phyloP scores from a whole-genome alignment of 2,113 vertebrate genomes.

The Pomatorhinus ruficollis region DNA sequence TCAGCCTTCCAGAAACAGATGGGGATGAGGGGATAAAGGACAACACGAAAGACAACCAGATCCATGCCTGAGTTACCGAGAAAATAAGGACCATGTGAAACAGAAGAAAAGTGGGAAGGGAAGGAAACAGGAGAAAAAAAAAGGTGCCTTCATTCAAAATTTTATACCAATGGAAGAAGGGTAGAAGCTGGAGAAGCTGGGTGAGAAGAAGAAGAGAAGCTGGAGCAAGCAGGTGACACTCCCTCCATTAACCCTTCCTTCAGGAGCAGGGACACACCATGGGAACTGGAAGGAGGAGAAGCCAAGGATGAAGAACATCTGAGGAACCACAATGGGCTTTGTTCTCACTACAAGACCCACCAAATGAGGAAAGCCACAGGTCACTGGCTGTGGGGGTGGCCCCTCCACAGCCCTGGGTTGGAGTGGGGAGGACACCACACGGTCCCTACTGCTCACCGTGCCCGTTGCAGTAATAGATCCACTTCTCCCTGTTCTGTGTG shows the following conservation, averaged over 20 bases:
- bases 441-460: constrained; percentile 80
- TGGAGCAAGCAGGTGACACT: not conserved
- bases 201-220: not conserved
- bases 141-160: not conserved
- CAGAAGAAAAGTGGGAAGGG: not conserved
- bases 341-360: not conserved
- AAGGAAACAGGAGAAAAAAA: rapidly evolving
- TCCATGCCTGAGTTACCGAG: not conserved
- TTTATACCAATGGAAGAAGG: not conserved
- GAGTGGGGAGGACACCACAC: not conserved
- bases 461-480: constrained; percentile 93
- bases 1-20: not conserved
- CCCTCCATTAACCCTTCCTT: not conserved
- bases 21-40: not conserved
- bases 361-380: not conserved
- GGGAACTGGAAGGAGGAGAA: not conserved
- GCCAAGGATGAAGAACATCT: not conserved
- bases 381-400: rapidly evolving
- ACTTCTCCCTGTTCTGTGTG: constrained; percentile 87
- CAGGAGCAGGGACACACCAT: not conserved
- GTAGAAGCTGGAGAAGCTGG: not conserved
- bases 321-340: not conserved
- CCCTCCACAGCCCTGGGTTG: rapidly evolving
- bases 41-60: not conserved
- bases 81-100: not conserved